Conservation (phyloP, 2,888 invertebrate species). For the Calameuta pallipes region DNA sequence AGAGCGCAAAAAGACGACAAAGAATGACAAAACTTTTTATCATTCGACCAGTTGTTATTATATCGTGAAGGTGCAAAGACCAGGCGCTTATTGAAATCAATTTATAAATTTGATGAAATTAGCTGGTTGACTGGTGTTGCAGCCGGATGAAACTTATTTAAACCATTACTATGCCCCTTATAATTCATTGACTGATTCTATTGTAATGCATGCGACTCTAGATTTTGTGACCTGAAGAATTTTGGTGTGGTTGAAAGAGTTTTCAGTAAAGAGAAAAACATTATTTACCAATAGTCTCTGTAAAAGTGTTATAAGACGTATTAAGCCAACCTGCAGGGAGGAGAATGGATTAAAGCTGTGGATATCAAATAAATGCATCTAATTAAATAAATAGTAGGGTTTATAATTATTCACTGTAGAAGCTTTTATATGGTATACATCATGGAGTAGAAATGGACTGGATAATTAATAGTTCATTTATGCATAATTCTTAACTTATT, state of each 20-base stretch:
- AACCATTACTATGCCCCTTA: not conserved
- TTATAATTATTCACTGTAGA: not conserved
- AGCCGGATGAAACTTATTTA: conserved; percentile 2
- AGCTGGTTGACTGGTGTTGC: conserved; percentile 6
- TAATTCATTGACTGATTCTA: not conserved
- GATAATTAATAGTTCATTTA: not conserved
- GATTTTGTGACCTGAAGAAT: not conserved
- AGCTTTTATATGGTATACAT: not conserved
- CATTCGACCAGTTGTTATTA: not conserved
- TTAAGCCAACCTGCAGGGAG: conserved; percentile 23
- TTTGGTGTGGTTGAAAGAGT: not conserved
- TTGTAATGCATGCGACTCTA: not conserved
- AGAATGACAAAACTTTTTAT: not conserved
- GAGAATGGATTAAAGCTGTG: conserved; percentile 6
- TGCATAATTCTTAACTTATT: not conserved
- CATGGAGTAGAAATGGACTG: not conserved
- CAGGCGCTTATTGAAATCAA: conserved; percentile 36
- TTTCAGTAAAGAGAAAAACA: conserved; percentile 17
- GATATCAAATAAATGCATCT: not conserved
- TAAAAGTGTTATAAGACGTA: conserved; percentile 36
- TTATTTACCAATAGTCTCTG: conserved; percentile 32
- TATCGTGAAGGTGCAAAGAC: not conserved
- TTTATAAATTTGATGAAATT: conserved; percentile 26
- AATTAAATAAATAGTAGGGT: not conserved
- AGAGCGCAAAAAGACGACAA: not conserved